Base-by-base conservation (phyloP, 2,113 vertebrate genomes). In the Eolophus roseicapilla region DNA sequence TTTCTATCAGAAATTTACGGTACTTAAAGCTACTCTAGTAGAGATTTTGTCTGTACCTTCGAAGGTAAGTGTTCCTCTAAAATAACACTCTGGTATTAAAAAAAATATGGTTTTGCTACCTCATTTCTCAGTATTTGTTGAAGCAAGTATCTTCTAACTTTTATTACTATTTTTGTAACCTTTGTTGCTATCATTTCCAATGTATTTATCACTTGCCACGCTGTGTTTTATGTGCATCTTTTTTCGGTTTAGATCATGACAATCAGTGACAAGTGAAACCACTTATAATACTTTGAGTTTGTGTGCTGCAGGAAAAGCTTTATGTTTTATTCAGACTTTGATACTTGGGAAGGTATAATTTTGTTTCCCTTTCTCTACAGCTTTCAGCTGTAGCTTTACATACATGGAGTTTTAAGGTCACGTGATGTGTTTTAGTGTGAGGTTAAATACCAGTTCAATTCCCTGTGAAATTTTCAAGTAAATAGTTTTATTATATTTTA, bases 401-500 rank as follows among this genome's bases (percentile, higher is more conserved):
- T 60, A 21, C 31, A n/a, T n/a, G 13, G 31, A 47, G 6, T 47
- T 75, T 47, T 47, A 57, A 95, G 49, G 60, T 44, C 64, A 65
- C 0, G 3, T 37, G 44, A 18, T 39, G 31, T 55, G 16, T 53
- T 41, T 60, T 43, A 21, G 10, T 50, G 31, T 55, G 41, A 49
- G 31, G 65, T 65, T 28, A 85, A 70, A 53, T 37, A 82, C 17
- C 15, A 18, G 0, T 68, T 82, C 21, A 49, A 29, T 69, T 78
- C 44, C 18, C 28, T 62, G 19, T 52, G 79, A 62, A 74, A 83
- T 92, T 86, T 92, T 93, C 75, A 95, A 92, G 93, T 79, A 95
- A 90, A 95, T 92, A 85, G 46, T 95, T 97, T 96, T 89, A 95
- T 88, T 89, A 46, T 96, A 78, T 94, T 97, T 97, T 97, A 97